Evolutionary conservation across 2,113 vertebrate genomes (phyloP), one percentile per base, ranked within the genome.

Genomic region (Phyllostomus discolor): DNA sequence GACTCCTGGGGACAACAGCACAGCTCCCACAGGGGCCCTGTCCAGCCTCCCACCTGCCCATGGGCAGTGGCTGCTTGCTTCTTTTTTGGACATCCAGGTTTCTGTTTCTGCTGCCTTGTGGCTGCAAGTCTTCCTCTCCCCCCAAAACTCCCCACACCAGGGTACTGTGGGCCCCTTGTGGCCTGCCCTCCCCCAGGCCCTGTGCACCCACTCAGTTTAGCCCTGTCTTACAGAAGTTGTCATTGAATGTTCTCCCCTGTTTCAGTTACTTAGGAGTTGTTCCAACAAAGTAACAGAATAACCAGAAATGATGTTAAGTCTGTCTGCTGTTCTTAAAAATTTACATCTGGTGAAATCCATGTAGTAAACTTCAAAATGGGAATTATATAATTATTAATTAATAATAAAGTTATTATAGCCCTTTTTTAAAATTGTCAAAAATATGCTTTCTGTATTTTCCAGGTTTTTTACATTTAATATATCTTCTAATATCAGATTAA

Each of bases 21-120:
- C 46, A 4, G 20, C 7, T 57, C 54, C 41, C 12, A 1, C 38
- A 2, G 1, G 17, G 50, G 38, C 5, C 7, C 20, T 0, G 0
- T 16, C 26, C 12, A 6, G 19, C 43, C 83, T 33, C 59, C 1
- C 16, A 43, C n/a, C 15, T 48, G 57, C 83, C 31, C 24, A 0
- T n/a, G 22, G 11, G 38, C 10, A 11, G 22, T 24, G 11, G 46
- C 33, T 14, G 33, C 20, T 16, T 4, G 11, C 52, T 28, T 20
- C 59, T 31, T 4, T 46, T 20, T 9, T 16, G 62, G 22, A 31
- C 41, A n/a, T 43, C 24, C 54, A 22, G 43, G 43, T 70, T 14
- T 86, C 48, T 6, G 7, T 43, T 31, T 80, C 33, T 38, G 54
- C 67, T 85, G n/a, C 28, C 3, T 1, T 12, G 5, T 24, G 50